Base-by-base conservation (phyloP, 2,113 vertebrate genomes). In the Laterallus jamaicensis region DNA sequence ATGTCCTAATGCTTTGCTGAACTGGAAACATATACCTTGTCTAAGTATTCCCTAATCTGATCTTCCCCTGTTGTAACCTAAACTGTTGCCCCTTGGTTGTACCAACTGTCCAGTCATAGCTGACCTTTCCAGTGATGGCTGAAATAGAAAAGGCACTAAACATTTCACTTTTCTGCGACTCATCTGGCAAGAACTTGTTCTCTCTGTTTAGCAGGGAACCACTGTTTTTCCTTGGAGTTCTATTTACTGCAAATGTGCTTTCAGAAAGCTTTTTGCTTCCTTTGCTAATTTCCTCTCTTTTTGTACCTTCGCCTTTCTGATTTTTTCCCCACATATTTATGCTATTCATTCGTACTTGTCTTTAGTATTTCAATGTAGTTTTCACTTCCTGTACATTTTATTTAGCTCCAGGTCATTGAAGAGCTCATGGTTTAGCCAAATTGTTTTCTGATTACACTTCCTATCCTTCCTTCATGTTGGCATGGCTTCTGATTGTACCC, bases 401-500 rank as follows among this genome's bases (percentile, higher is more conserved):
- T 95, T 95, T 96, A 93, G 86, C 96, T 96, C 86, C 94, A 97
- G 94, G 94, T 97, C 94, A 89, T 95, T 96, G 95, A 95, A 92
- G 96, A 95, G 54, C 95, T 95, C 94, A 69, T 91, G 66, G 86
- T 84, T 93, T 95, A 96, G 95, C 94, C 94, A 95, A 95, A 93
- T 96, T 93, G 86, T 95, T 97, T 97, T 96, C 95, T 92, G 94
- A 96, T 95, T 97, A 92, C 94, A 97, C 95, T 97, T 97, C 96
- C 96, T 97, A 95, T 97, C 94, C 96, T 97, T 97, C 95, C 58
- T 95, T 96, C 93, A 96, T 95, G 95, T 96, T 97, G 96, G 95
- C 96, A 97, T 95, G 95, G 95, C 91, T 96, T 96, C 93, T 96
- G 86, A 91, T 97, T 97, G 96, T 95, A 87, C 62, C 73, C 95